phyloP scores from a whole-genome alignment of 2,113 vertebrate species.

The Ictalurus punctatus region DNA sequence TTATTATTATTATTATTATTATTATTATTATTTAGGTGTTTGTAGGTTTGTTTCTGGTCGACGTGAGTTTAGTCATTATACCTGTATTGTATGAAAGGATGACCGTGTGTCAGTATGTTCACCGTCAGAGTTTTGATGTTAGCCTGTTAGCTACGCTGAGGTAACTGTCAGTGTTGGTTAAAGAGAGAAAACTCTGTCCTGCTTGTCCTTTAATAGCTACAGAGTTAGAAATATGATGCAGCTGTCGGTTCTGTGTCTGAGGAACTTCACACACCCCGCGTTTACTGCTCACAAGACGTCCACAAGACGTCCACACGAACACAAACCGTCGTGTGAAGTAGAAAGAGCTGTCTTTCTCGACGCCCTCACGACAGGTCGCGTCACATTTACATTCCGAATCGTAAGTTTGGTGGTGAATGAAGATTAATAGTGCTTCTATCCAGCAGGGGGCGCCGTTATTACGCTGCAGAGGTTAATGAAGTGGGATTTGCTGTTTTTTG shows the following conservation, averaged over 20 bases:
- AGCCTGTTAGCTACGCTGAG: neutral
- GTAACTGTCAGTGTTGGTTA: too few species aligned
- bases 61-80: neutral
- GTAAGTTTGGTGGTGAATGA: neutral
- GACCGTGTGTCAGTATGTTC: neutral
- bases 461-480: conserved; percentile 35
- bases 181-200: neutral
- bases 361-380: neutral
- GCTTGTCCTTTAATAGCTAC: neutral
- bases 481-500: conserved; percentile 59
- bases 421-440: neutral
- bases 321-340: neutral
- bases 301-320: neutral
- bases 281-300: too few species aligned
- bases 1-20: too few species aligned
- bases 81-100: neutral
- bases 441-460: conserved; percentile 69
- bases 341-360: neutral
- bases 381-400: too few species aligned
- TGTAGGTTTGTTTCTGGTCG: neutral
- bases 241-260: neutral
- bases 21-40: neutral
- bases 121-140: neutral
- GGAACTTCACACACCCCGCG: too few species aligned
- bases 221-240: too few species aligned